Percentiles rank a stretch among this genome's conserved stretches.
Conservation (phyloP, 1,140 invertebrate species). For the Diplogasteroides magnus region DNA sequence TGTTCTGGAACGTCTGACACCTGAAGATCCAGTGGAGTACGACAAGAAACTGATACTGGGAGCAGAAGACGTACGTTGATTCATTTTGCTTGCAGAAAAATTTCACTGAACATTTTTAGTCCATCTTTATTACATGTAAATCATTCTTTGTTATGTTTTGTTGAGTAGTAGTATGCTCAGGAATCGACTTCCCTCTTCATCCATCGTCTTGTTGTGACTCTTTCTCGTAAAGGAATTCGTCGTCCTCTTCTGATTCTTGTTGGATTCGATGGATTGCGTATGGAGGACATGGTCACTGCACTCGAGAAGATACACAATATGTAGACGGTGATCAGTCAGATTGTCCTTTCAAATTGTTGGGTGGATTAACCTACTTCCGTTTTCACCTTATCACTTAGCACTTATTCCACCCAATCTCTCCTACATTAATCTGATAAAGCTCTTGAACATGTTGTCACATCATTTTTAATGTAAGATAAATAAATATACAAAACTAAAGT, state of each 20-base stretch:
- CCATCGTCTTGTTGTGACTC: constrained; percentile 26
- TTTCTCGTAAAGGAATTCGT: neutral
- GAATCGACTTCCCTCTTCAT: constrained; percentile 27
- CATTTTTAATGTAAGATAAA: too few species aligned
- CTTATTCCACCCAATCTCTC: neutral
- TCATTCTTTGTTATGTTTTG: too few species aligned
- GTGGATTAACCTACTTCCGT: constrained; percentile 14
- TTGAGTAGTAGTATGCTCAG: constrained; percentile 1
- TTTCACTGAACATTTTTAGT: neutral
- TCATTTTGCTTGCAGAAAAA: too few species aligned
- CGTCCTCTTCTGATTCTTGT: neutral
- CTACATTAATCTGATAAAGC: too few species aligned
- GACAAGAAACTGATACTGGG: constrained; percentile 26
- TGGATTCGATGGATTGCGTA: constrained; percentile 25
- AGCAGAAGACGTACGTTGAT: constrained; percentile 30
- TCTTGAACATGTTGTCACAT: too few species aligned
- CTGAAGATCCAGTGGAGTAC: constrained; percentile 28
- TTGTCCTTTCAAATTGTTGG: too few species aligned
- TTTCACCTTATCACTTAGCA: constrained; percentile 7
- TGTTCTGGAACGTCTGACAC: neutral
- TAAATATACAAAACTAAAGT: too few species aligned
- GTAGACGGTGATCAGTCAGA: too few species aligned
- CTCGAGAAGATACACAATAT: too few species aligned
- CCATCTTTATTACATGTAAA: neutral
- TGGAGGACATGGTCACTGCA: constrained; percentile 26